Conservation (phyloP, 2,888 invertebrate species). For the Sialis fuliginosa region DNA sequence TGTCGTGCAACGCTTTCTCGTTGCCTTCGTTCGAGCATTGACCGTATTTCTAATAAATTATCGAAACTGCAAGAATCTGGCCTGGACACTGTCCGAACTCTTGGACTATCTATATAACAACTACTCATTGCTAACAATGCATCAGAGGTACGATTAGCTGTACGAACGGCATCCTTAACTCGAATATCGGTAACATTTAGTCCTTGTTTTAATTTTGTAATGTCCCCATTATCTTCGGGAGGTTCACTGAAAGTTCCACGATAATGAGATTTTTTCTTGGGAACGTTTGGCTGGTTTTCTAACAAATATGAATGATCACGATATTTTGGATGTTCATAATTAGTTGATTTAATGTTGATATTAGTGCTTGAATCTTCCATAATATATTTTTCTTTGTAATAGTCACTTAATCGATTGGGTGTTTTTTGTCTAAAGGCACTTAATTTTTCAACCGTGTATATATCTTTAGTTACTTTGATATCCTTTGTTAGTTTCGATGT, state of each 20-base stretch:
- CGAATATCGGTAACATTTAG: background rate
- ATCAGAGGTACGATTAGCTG: background rate
- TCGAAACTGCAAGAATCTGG: background rate
- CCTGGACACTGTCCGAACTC: background rate
- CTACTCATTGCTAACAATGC: background rate
- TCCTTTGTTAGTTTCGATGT: too few species aligned
- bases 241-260: conserved; percentile 1
- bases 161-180: background rate
- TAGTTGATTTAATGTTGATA: too few species aligned
- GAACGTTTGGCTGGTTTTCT: too few species aligned
- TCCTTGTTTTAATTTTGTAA: background rate
- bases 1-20: background rate
- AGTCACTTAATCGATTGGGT: too few species aligned
- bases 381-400: too few species aligned
- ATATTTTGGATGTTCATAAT: too few species aligned
- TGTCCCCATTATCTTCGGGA: background rate
- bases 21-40: background rate
- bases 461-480: too few species aligned
- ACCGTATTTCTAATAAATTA: background rate
- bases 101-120: background rate
- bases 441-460: too few species aligned
- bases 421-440: too few species aligned
- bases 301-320: too few species aligned
- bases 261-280: background rate
- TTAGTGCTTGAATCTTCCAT: too few species aligned